Base-by-base conservation (phyloP, 1,140 invertebrate genomes). In the Hyles euphorbiae region DNA sequence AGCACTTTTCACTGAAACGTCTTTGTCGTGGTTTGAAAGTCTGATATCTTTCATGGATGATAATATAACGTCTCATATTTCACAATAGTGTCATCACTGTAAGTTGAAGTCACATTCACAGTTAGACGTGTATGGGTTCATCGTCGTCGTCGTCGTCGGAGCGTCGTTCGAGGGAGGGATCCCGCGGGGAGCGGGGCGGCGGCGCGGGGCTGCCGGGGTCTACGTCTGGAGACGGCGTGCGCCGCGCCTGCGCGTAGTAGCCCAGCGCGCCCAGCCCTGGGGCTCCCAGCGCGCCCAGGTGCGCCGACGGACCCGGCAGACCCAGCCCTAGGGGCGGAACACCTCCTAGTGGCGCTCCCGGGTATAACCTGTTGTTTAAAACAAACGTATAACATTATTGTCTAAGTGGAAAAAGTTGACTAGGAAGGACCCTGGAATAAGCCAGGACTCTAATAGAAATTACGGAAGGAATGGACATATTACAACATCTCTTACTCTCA, bases 131-230 rank as follows among this genome's bases (percentile, higher is more conserved):
- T 60, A 88, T 88, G 10, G 85, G 71, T 77, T 88, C 85, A 44
- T 88, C 85, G 53, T 88, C 85, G 34, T 88, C 85, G 47, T 88
- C 85, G 46, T 86, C 85, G 36, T 88, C 85, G 6, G 81, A 70
- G 53, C 74, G 83, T 65, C 77, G 64, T 64, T 87, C 82, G 8
- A 78, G 6, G 36, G 80, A 82, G 53, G 81, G 72, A 58, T 84
- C 77, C 66, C 81, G 53, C 8, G 91, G 89, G 2, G 90, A 87
- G 67, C 90, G 72, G 57, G 82, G 70, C 55, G 88, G 69, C 62
- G 92, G 90, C 60, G 92, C 92, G 3, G 93, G 92, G 60, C 92
- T 92, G 7, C 93, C 92, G 2, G 93, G 90, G 75, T 90, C 90
- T 54, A 92, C 70, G 58, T 91, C 91, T n/a, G 87, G 78, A 36